Base-by-base conservation (phyloP, 2,888 invertebrate genomes). In the Epistrophella euchroma region DNA sequence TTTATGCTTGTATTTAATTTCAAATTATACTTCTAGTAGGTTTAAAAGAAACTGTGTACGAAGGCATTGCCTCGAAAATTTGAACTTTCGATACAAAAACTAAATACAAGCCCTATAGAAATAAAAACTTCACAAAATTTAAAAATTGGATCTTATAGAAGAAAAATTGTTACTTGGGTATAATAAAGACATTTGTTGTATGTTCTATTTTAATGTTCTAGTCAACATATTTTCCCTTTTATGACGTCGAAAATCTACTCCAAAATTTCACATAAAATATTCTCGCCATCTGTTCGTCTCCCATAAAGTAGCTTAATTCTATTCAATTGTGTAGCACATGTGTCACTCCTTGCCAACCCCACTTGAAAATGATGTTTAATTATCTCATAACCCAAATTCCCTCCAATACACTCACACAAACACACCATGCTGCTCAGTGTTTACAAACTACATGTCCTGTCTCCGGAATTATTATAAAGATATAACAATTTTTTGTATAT, bases 351-450 rank as follows among this genome's bases (percentile, higher is more conserved):
- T 68, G 50, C 25, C 45, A 76, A 50, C 70, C 72, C 47, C 76
- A 62, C 80, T 73, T 64, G 68, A 73, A 68, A 73, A 80, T 70
- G 40, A 85, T 73, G 85, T 85, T 85, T 85, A 85, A 85, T 80
- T 85, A 85, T 85, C 73, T 80, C 85, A 73, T 85, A 85, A 80
- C 80, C 85, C 40, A 70, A 80, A 85, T 77, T 70, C 73, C 68
- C 5, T 40, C 37, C 60, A 35, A 58, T 10, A 13, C 7, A 58
- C 3, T 19, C 22, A 60, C 9, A 60, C n/a, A 10, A 7, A 52
- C 35, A 58, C 10, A 55, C n/a, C 25, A 62, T 47, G 9, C 15
- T 50, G 19, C 19, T 35, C 19, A 32, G 35, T 68, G 62, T 62
- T 55, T 22, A 60, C 50, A 72, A 40, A 68, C 56, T 76, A 66